Percentiles rank a stretch among this genome's conserved stretches.
Evolutionary conservation across 2,113 vertebrate species (phyloP).

Genomic region (Ageneiosus marmoratus): DNA sequence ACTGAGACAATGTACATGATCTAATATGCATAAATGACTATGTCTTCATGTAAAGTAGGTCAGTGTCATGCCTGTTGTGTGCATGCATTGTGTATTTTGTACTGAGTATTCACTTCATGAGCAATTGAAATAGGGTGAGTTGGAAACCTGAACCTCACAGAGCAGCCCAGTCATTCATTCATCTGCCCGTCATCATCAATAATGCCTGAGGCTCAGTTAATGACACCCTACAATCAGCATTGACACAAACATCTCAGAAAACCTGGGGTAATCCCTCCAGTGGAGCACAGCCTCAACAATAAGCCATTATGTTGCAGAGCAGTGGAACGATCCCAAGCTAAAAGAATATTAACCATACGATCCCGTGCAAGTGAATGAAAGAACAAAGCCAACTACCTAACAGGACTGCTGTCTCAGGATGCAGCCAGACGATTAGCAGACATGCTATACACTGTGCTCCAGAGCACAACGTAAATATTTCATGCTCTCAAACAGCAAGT

Average conservation of each 20-base stretch:
- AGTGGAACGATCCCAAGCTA: neutral
- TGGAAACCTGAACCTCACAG: conserved; percentile 29
- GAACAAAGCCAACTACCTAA: neutral
- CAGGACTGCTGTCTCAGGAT: neutral
- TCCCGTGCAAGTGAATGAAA: neutral
- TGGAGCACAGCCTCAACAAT: conserved; percentile 17
- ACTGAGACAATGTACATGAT: neutral
- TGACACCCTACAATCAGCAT: conserved; percentile 5
- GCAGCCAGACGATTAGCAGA: conserved; percentile 15
- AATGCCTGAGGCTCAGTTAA: conserved; percentile 36
- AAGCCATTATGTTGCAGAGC: neutral
- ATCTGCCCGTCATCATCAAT: conserved; percentile 36
- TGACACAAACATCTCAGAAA: neutral
- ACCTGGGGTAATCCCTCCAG: conserved; percentile 15
- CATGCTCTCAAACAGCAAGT: conserved; percentile 1
- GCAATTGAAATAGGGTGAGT: neutral
- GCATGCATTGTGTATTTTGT: conserved; percentile 1
- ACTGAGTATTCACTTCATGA: neutral
- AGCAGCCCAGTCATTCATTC: conserved; percentile 32
- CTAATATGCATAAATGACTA: neutral
- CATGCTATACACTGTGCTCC: conserved; percentile 23
- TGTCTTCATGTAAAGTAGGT: neutral
- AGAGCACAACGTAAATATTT: conserved; percentile 29
- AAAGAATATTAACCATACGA: neutral
- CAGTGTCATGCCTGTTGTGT: conserved; percentile 14